These are phyloP conservation scores for Hephaestus fuliginosus DNA, from an alignment of 2,797 vertebrate genomes.

Conservation along the genomic window DNA sequence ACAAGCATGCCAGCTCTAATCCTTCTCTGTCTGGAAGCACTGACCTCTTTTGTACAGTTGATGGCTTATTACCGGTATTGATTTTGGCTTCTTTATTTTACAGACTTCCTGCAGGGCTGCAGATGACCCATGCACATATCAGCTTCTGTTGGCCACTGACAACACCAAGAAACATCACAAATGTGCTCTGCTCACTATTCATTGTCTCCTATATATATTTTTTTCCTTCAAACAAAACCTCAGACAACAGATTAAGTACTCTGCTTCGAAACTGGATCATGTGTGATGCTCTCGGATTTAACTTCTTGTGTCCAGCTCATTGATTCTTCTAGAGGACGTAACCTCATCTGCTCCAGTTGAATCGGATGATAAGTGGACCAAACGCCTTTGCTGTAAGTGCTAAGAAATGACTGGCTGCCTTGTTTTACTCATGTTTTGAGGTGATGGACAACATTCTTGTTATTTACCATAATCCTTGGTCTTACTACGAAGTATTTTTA, in stretches of 20 bases:
- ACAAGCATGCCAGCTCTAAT: conserved; percentile 62
- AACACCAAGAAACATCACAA: conserved; percentile 16
- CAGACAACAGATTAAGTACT: background rate
- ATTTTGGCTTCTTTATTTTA: conserved; percentile 76
- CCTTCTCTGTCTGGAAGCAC: conserved; percentile 70
- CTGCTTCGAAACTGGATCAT: conserved; percentile 9
- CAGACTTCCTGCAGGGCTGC: conserved; percentile 70
- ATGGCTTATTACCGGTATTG: conserved; percentile 80
- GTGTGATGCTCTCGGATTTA: conserved; percentile 21
- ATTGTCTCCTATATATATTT: background rate
- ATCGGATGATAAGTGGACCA: conserved; percentile 4
- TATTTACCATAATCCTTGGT: background rate
- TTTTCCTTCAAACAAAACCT: background rate
- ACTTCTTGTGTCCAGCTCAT: background rate
- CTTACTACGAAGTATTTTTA: background rate
- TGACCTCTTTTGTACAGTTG: conserved; percentile 81
- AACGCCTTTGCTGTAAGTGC: conserved; percentile 35
- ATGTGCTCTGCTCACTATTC: conserved; percentile 12
- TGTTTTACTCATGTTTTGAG: conserved; percentile 9
- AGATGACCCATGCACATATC: conserved; percentile 72
- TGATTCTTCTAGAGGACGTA: conserved; percentile 7
- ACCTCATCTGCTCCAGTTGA: conserved; percentile 11
- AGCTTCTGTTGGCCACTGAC: conserved; percentile 45
- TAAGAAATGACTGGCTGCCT: background rate
- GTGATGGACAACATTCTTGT: background rate